These are phyloP conservation scores for Peromyscus polionotus DNA, from an alignment of 2,113 vertebrate species.

Conservation along the genomic window DNA sequence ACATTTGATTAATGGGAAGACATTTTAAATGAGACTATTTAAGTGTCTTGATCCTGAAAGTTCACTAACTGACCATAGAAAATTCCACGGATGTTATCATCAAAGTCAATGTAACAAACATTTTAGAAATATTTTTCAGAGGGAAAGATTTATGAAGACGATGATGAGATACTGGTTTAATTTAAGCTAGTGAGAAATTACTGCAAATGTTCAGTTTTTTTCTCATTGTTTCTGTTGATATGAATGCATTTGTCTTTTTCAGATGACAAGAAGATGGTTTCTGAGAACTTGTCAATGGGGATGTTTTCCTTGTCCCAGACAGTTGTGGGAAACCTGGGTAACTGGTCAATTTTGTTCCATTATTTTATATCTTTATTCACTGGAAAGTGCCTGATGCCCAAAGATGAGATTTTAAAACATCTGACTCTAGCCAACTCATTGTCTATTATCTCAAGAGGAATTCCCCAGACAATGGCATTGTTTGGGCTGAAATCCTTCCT, in stretches of 20 bases:
- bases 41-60: neutral
- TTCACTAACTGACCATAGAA: neutral
- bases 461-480: neutral
- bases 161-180: neutral
- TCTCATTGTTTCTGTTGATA: neutral
- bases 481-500: neutral
- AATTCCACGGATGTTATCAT: neutral
- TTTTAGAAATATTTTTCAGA: neutral
- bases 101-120: neutral
- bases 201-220: neutral
- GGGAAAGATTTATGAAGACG: neutral
- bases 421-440: neutral
- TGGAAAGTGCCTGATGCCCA: neutral
- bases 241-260: neutral
- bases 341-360: neutral
- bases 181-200: neutral
- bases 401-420: neutral
- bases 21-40: neutral
- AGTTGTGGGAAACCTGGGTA: neutral
- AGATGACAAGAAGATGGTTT: neutral
- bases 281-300: neutral
- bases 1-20: neutral
- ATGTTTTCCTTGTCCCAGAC: neutral
- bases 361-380: neutral
- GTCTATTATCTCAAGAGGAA: neutral